Evolutionary conservation across 2,797 vertebrate species (phyloP), one percentile per base, ranked within the genome.

Genomic region (Centroberyx gerrardi): DNA sequence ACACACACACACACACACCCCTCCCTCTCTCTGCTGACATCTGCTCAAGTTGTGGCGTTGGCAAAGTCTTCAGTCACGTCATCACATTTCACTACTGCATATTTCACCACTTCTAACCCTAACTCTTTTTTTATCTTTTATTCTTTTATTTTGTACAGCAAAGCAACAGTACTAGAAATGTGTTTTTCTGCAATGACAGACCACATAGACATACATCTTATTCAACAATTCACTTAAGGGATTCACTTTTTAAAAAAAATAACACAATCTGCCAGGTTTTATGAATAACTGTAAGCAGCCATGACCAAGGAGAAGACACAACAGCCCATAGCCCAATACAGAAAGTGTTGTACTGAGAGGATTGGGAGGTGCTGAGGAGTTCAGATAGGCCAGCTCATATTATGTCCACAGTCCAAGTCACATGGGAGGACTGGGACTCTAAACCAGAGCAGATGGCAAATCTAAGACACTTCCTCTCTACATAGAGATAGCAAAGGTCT

Each of bases 61-160:
- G 69, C 87, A 79, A 74, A 76, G 10, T 61, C 71, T 76, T 68
- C 29, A 13, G 61, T 77, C 71, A 82, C 71, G 29, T 90, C 85
- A 89, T 90, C 82, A 84, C 85, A 88, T 91, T 74, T 79, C 78
- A 86, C 89, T 87, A 83, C 80, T 58, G 64, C 73, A 66, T 63
- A 80, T 75, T 83, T 87, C 75, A 76, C 58, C 68, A 54, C 67
- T 83, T 74, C 72, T 74, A 80, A 22, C 22, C 22, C 22, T 22
- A 22, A 22, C 22, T 22, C 22, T 22, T 33, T 22, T 33, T 33
- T 33, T 33, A 33, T 33, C 33, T 8, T 13, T n/a, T 33, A 22
- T 28, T 55, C 13, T 14, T 14, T 29, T 55, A 55, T 29, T 55
- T 55, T 55, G 10, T 55, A 17, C 15, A 58, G 55, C 18, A 53